Evolutionary conservation across 2,797 vertebrate genomes (phyloP), one percentile per base, ranked within the genome.

Genomic region (Lerista edwardsae): DNA sequence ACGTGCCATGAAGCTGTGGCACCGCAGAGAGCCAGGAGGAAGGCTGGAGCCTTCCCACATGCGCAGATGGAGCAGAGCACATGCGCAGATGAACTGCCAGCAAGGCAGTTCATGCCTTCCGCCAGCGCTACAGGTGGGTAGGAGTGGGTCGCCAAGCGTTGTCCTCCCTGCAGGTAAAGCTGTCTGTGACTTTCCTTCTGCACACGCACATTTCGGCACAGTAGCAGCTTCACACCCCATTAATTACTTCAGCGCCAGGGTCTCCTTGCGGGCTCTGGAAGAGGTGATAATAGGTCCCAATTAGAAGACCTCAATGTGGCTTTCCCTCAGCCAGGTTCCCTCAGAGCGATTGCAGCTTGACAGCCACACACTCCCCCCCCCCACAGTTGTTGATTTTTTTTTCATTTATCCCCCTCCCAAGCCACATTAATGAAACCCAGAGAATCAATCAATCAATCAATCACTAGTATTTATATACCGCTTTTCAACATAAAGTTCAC

Each of bases 241-340:
- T 95, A 96, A 96, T 96, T 96, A 96, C 93, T 95, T 95, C 95
- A 95, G 88, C 93, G 90, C 94, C 89, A 91, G 93, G 95, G 95
- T 95, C 94, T 87, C 89, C 94, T 93, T 91, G 91, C 79, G 79
- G 93, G 88, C 93, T 95, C 83, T 79, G 90, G 94, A 88, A 91
- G 93, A 93, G 93, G 94, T 95, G 95, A 96, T 95, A 96, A 96
- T 96, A 95, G 94, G 90, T 89, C 89, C 87, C 94, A 95, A 96
- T 96, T 96, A 96, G 94, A 96, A 94, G 92, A 94, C 95, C 94
- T 93, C 94, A 93, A 94, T 87, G 91, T 90, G 91, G 92, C 91
- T 93, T 83, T 39, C 23, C 86, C 92, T 12, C 73, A 72, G 90
- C 91, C 82, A 75, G 89, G 81, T 93, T 91, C 83, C 92, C 89